A percentile compares a stretch with the other conserved stretches of the same genome.
phyloP scores from a whole-genome alignment of 2,888 invertebrate species.

The Agrilus mali region DNA sequence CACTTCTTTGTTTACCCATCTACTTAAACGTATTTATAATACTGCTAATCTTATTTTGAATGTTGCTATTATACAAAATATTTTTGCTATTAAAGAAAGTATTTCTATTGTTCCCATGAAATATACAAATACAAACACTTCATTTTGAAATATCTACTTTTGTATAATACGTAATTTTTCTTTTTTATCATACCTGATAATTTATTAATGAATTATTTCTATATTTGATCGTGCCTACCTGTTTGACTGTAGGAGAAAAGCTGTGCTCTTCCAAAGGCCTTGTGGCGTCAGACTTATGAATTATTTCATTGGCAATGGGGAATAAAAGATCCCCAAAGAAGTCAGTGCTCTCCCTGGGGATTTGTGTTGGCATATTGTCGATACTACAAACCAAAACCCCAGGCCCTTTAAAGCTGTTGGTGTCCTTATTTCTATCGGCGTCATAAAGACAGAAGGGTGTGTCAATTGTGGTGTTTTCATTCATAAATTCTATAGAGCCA shows the following conservation, averaged over 20 bases:
- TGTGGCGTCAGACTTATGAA: slow-evolving; percentile 63
- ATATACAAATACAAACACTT: too few relatives aligned
- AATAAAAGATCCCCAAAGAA: slow-evolving; percentile 89
- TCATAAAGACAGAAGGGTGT: slow-evolving; percentile 99
- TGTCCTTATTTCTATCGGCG: slow-evolving; percentile 94
- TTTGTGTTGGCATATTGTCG: slow-evolving; percentile 99
- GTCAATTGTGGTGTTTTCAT: slow-evolving; percentile 98
- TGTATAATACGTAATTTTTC: too few relatives aligned
- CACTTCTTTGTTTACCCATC: not conserved
- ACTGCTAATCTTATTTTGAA: not conserved
- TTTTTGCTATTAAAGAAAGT: not conserved
- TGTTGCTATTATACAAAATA: not conserved
- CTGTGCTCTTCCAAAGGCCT: slow-evolving; percentile 65
- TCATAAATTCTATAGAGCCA: slow-evolving; percentile 86
- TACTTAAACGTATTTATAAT: not conserved
- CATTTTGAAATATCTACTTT: too few relatives aligned
- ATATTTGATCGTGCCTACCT: slow-evolving; percentile 43
- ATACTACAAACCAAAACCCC: slow-evolving; percentile 99
- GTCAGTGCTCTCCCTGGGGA: slow-evolving; percentile 94
- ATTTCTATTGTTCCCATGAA: not conserved
- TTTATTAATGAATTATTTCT: not conserved
- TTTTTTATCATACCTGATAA: too few relatives aligned
- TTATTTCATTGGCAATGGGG: slow-evolving; percentile 82
- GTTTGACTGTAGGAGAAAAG: slow-evolving; percentile 58
- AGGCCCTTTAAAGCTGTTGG: slow-evolving; percentile 90